phyloP scores from a whole-genome alignment of 1,140 invertebrate species.

The Conus betulinus region DNA sequence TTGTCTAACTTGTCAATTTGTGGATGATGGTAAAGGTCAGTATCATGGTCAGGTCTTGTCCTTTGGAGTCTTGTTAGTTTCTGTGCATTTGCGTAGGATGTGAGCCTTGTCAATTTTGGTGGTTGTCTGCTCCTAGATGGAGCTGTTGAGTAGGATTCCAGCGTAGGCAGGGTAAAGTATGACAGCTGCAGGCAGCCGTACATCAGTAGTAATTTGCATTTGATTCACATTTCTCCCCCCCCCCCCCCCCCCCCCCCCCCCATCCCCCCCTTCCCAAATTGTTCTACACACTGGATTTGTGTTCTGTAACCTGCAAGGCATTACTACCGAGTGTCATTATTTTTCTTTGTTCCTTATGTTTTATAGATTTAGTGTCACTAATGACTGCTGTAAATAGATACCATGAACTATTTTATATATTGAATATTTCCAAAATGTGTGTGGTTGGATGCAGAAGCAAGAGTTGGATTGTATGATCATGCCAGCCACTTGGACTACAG shows the following conservation, averaged over 20 bases:
- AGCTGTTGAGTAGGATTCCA: neutral
- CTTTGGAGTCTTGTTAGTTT: too few relatives aligned
- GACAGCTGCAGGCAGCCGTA: conserved; percentile 20
- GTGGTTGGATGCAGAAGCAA: neutral
- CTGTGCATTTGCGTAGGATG: too few relatives aligned
- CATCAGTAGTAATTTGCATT: neutral
- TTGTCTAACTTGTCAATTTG: too few relatives aligned
- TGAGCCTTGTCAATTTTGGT: neutral
- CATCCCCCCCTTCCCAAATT: neutral
- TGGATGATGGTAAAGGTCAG: too few relatives aligned
- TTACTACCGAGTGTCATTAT: neutral
- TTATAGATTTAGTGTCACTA: neutral
- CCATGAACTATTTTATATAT: conserved; percentile 3
- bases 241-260: neutral
- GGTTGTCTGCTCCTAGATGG: neutral
- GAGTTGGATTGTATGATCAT: neutral
- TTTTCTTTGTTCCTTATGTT: neutral
- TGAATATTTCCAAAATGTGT: neutral
- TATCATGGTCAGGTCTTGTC: too few relatives aligned
- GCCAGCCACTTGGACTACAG: conserved; percentile 21
- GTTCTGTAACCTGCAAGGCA: neutral
- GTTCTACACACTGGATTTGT: too few relatives aligned
- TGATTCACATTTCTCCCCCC: neutral
- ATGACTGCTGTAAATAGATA: conserved; percentile 10
- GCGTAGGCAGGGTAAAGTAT: neutral